Evolutionary conservation across 2,113 vertebrate species (phyloP).

Genomic region (Ramphastos sulfuratus): DNA sequence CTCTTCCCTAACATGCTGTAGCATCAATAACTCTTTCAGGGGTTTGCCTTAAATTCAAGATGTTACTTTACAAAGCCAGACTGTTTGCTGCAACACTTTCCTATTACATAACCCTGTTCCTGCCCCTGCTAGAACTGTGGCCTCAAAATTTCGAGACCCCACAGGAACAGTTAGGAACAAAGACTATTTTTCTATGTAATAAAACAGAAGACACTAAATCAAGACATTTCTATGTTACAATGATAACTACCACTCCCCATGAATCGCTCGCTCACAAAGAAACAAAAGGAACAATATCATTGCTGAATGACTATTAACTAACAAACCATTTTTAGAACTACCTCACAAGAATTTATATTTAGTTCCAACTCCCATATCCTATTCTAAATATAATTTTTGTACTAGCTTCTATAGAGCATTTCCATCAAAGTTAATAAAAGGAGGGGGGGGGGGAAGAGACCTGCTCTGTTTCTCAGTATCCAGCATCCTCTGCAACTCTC

Average conservation of each 20-base stretch:
- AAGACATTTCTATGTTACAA: neutral
- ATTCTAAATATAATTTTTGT: conserved; percentile 4
- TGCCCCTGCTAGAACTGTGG: neutral
- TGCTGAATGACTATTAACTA: conserved; percentile 18
- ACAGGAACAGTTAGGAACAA: neutral
- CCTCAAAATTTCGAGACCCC: conserved; percentile 1
- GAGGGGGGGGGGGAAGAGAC: conserved; percentile 64
- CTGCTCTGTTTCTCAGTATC: conserved; percentile 98
- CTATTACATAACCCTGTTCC: neutral
- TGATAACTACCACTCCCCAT: conserved; percentile 28
- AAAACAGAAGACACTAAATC: neutral
- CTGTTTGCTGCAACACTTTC: conserved; percentile 9
- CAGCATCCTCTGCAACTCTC: conserved; percentile 93
- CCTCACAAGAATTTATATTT: conserved; percentile 29
- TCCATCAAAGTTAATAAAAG: neutral
- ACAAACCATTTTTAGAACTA: conserved; percentile 15
- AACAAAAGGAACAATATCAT: conserved; percentile 28
- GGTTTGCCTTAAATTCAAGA: conserved; percentile 33
- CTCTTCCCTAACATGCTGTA: conserved; percentile 1
- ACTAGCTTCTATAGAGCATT: neutral
- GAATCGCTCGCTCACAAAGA: neutral
- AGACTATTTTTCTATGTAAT: neutral
- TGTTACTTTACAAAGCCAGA: conserved; percentile 20
- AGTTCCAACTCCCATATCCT: conserved; percentile 20
- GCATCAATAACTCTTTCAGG: conserved; percentile 21